Percentiles rank a stretch among this genome's conserved stretches.
phyloP scores from a whole-genome alignment of 2,113 vertebrate genomes.

The Helogale parvula region DNA sequence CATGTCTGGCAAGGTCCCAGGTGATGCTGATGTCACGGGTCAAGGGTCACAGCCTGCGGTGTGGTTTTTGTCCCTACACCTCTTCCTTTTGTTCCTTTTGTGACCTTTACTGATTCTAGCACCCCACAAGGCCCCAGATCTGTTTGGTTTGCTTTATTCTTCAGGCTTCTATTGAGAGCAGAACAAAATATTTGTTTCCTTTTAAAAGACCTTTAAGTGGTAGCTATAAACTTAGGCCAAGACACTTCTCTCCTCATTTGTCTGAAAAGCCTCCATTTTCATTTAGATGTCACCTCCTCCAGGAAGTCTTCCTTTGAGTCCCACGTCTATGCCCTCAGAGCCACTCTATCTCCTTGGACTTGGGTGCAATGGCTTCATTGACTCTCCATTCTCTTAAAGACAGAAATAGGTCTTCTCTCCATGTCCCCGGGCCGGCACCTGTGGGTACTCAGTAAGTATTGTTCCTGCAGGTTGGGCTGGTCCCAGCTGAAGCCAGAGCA shows the following conservation, averaged over 20 bases:
- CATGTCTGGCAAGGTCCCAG: neutral
- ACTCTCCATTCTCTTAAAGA: neutral
- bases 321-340: neutral
- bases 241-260: neutral
- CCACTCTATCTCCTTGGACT: neutral
- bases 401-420: neutral
- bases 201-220: neutral
- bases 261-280: neutral
- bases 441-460: neutral
- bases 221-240: neutral
- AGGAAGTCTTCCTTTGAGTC: neutral
- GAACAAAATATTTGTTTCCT: neutral
- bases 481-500: neutral
- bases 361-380: neutral
- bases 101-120: neutral
- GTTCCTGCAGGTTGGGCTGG: neutral
- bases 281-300: neutral
- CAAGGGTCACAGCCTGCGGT: no score
- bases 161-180: neutral
- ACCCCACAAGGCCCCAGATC: no score
- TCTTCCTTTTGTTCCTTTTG: neutral
- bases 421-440: fast-evolving
- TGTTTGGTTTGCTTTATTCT: neutral
- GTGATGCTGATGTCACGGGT: neutral
- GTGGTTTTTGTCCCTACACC: neutral